Base-by-base conservation (phyloP, 2,888 invertebrate species). In the Coenonympha glycerion region DNA sequence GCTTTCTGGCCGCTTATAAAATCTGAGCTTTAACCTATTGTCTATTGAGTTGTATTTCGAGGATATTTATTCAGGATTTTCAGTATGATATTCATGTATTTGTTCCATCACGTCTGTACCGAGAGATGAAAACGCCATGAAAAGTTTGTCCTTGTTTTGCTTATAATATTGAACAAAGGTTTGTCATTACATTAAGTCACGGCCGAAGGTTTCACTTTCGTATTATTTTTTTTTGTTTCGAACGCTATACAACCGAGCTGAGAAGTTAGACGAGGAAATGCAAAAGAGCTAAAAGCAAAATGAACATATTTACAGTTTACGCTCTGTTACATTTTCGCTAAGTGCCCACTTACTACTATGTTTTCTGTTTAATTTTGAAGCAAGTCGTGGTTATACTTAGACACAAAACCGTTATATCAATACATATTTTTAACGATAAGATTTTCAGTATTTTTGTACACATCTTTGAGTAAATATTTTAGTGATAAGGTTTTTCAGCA, bases 21-120 rank as follows among this genome's bases (percentile, higher is more conserved):
- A 73, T 79, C 61, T 81, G 73, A 55, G 76, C 82, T 68, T 71
- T 83, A 69, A 71, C 61, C 50, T 56, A 56, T 56, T 60, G 53
- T 63, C 58, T 59, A 68, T 74, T 77, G 68, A 71, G 83, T 77
- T 57, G 69, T 52, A 67, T 78, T 82, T 83, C 56, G 40, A 41
- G 60, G 63, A 42, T 64, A 62, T 51, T 55, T 58, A 74, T 76
- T 74, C 74, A 76, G 79, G 77, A 79, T 79, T 84, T 74, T 79
- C 74, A 79, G 76, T 78, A 80, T 81, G 79, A 82, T 83, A 82
- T 83, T 85, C 84, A 83, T 84, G 78, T 84, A 76, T 84, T 83
- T 84, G 79, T 80, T 79, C 74, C 74, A 81, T 81, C 80, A 81
- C 79, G 81, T 82, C 76, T 78, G 75, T 80, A 72, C 73, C 66